phyloP scores from a whole-genome alignment of 2,113 vertebrate genomes.

The Myotis davidii region DNA sequence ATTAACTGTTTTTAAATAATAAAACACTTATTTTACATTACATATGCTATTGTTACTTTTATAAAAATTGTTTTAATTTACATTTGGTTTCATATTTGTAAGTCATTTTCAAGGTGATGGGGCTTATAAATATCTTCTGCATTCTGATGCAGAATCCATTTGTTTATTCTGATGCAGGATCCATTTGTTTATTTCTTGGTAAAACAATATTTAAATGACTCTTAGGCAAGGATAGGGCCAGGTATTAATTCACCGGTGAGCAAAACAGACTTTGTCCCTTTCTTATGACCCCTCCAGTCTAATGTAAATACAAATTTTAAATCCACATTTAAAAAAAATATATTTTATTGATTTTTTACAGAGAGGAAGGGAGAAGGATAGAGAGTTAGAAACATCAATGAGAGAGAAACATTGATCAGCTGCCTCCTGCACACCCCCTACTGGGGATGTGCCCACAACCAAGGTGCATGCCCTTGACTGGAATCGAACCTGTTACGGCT shows the following conservation, averaged over 20 bases:
- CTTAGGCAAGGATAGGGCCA: background rate
- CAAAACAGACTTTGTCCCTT: background rate
- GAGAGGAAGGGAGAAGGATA: too few species aligned
- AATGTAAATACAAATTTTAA: background rate
- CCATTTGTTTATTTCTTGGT: background rate
- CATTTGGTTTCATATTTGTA: background rate
- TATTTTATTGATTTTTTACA: too few species aligned
- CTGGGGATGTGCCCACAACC: too few species aligned
- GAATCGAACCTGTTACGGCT: background rate
- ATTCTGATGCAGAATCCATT: background rate
- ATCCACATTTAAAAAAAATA: background rate
- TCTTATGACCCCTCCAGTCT: background rate
- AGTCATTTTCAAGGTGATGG: background rate
- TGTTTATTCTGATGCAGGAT: background rate
- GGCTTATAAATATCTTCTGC: background rate
- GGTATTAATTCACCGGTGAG: background rate
- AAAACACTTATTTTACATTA: background rate
- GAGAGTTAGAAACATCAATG: too few species aligned
- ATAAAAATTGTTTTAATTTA: background rate
- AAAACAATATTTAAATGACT: constrained; percentile 40
- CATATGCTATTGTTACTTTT: background rate
- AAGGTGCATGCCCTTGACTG: too few species aligned
- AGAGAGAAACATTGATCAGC: too few species aligned
- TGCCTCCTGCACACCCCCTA: too few species aligned
- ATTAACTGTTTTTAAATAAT: background rate